Base-by-base conservation (phyloP, 2,113 vertebrate genomes). In the Varanus komodoensis region DNA sequence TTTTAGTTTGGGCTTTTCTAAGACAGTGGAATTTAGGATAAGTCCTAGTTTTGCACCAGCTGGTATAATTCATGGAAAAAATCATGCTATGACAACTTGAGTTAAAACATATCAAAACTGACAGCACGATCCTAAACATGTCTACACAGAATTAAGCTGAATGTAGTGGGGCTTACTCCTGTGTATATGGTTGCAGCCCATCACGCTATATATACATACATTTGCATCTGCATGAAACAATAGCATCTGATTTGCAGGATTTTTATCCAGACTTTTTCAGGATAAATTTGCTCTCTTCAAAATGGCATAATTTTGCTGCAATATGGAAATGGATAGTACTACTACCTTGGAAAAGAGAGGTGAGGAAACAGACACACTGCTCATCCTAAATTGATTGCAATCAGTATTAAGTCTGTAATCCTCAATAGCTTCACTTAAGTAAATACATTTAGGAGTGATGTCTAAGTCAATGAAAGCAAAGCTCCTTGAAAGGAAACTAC, bases 311-410 rank as follows among this genome's bases (percentile, higher is more conserved):
- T 81, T 88, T 50, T 81, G 77, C 75, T 79, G 57, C 75, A 50
- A 67, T 67, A 80, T 68, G 34, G 54, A 87, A 77, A 87, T 87
- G 34, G 54, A 23, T 29, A 2, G 15, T 78, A 74, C 29, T 25
- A 32, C 78, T 67, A 54, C 67, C 54, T 69, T 71, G 29, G 32
- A 38, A 80, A 81, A 68, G 61, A 86, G 17, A 52, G 21, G 17
- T 52, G 32, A 88, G 50, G 44, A 88, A 88, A 69, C 48, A 81
- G 77, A 34, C 15, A 68, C 74, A 15, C 44, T 79, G 75, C 75
- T 12, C 79, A 87, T 79, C 74, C 75, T 87, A 68, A 79, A 67
- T 79, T 87, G 86, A 87, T 79, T 87, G 57, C 57, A 87, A 79
- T 87, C 86, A 79, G 27, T 87, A 87, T 78, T 78, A 87, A 87